phyloP scores from a whole-genome alignment of 2,797 vertebrate species.

The Leucoraja ocellata region DNA sequence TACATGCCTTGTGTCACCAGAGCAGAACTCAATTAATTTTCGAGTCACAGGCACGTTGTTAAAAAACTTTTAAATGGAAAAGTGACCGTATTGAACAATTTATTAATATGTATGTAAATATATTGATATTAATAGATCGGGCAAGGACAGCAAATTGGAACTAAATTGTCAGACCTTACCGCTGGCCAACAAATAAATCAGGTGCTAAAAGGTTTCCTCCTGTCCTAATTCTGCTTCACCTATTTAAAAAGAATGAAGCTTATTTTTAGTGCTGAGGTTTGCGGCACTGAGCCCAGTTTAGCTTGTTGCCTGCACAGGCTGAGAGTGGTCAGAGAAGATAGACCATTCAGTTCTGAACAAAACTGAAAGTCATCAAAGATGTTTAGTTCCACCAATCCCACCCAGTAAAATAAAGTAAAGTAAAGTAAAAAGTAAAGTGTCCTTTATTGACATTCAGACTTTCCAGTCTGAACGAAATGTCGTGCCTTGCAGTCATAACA shows the following conservation, averaged over 20 bases:
- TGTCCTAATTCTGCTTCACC: not conserved
- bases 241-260: not conserved
- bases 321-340: not conserved
- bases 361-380: not conserved
- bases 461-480: too few relatives aligned
- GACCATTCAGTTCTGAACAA: not conserved
- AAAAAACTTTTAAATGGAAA: not conserved
- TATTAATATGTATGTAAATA: not conserved
- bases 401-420: not conserved
- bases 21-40: conserved; percentile 7
- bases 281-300: not conserved
- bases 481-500: too few relatives aligned
- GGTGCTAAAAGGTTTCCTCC: not conserved
- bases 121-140: not conserved
- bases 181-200: not conserved
- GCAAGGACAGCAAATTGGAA: not conserved
- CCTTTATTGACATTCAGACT: too few relatives aligned
- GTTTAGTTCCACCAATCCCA: too few relatives aligned
- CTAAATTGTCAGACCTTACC: not conserved
- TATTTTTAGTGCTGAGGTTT: not conserved
- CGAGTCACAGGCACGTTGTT: not conserved
- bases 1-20: not conserved
- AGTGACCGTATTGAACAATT: not conserved
- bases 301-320: not conserved
- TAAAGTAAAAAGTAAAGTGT: too few relatives aligned